Percentiles rank a stretch among this genome's conserved stretches.
phyloP scores from a whole-genome alignment of 1,140 invertebrate genomes.

The Heliconius himera region DNA sequence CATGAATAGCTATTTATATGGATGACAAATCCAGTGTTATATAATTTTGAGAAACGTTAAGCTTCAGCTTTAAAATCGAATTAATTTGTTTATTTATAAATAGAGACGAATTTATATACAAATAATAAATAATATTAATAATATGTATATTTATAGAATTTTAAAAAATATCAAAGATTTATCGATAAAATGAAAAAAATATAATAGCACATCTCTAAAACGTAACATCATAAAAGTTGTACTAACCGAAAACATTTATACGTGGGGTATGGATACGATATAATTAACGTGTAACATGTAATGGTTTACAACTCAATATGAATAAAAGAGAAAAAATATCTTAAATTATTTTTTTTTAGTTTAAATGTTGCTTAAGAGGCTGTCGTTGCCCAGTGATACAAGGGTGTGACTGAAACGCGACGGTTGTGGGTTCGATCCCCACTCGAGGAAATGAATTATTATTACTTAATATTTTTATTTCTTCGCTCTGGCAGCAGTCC shows the following conservation, averaged over 20 bases:
- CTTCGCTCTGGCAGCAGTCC: too few relatives aligned
- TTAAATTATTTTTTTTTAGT: neutral
- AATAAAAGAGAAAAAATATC: neutral
- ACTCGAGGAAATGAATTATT: too few relatives aligned
- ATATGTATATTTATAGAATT: neutral
- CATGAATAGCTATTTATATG: too few relatives aligned
- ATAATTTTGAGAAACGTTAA: too few relatives aligned
- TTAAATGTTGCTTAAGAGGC: neutral
- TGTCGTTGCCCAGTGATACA: too few relatives aligned
- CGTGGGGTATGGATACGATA: constrained; percentile 8
- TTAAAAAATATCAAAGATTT: neutral
- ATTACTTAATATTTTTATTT: too few relatives aligned
- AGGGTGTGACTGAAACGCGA: too few relatives aligned
- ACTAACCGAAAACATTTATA: constrained; percentile 13
- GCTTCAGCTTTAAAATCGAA: neutral
- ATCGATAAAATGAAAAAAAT: neutral
- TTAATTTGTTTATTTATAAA: neutral
- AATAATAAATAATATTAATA: too few relatives aligned
- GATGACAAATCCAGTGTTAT: too few relatives aligned
- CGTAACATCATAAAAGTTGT: constrained; percentile 1
- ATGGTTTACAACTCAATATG: constrained; percentile 8
- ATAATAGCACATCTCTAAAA: neutral
- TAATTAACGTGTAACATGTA: constrained; percentile 11
- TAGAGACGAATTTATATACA: neutral
- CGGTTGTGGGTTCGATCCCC: too few relatives aligned